Conservation (phyloP, 2,113 vertebrate genomes). For the Thinocorus orbignyianus region DNA sequence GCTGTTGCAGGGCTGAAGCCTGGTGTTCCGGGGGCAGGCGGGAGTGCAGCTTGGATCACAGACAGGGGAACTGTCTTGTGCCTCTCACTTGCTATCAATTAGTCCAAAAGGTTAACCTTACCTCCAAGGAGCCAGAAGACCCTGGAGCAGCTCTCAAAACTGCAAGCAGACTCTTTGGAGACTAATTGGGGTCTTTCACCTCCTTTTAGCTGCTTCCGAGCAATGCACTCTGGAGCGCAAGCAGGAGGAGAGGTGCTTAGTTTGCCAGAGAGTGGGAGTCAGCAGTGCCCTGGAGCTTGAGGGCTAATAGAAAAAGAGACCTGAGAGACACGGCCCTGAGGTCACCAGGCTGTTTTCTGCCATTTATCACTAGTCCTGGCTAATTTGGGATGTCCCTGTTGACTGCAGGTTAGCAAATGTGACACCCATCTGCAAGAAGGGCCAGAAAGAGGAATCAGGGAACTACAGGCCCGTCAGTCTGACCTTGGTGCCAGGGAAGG, state of each 20-base stretch:
- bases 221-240: background rate
- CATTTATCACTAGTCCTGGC: background rate
- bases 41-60: background rate
- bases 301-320: background rate
- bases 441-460: background rate
- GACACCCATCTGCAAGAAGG: background rate
- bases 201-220: background rate
- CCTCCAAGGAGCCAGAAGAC: background rate
- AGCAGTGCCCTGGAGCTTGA: accelerated
- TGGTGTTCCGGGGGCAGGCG: background rate
- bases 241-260: background rate
- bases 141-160: background rate
- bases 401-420: background rate
- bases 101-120: background rate
- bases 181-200: constrained; percentile 36
- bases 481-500: background rate
- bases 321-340: background rate
- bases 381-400: background rate
- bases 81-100: constrained; percentile 11
- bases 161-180: background rate
- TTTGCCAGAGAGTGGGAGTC: background rate
- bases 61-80: background rate
- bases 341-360: background rate
- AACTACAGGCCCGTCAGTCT: background rate
- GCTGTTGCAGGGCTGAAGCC: background rate